Evolutionary conservation across 1,140 invertebrate species (phyloP), one percentile per base, ranked within the genome.

Genomic region (Eupeodes corollae): DNA sequence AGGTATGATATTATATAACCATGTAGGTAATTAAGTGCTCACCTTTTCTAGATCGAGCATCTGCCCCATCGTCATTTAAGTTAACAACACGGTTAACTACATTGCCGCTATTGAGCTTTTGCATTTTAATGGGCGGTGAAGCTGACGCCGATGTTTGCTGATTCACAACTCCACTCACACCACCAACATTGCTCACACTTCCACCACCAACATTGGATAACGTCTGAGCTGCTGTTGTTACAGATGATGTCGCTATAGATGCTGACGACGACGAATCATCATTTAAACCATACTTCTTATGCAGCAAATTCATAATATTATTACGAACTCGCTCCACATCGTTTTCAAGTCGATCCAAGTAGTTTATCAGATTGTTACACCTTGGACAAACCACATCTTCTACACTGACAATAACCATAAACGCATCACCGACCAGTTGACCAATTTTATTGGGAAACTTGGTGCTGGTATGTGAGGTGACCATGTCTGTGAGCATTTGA

Each of bases 371-470:
- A 35, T 66, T 67, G 30, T 63, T 60, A 50, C 66, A 68, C 15
- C 66, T 61, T 33, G 62, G 57, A 49, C 66, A 68, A n/a, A 68
- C 59, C 19, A 62, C 63, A 50, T 68, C 66, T 32, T 68, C 66
- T 19, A 52, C 55, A 48, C 63, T 65, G 1, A 68, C 58, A 21
- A 68, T 67, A 2, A 68, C 65, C 41, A 67, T 43, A 46, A 68
- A 68, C 3, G 60, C 63, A 48, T 68, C 66, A 42, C 66, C 66
- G 37, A 68, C 61, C 31, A 68, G 48, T 44, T 66, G 61, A 3
- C 63, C 66, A 44, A 68, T 52, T 54, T 68, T 68, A 42, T 68
- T 68, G 21, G 66, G 66, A 19, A 68, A 61, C 47, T 68, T 68
- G 42, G 66, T 68, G 16, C 56, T 51, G 13, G 66, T 61, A 47